Conservation (phyloP, 2,113 vertebrate species). For the Cebidichthys violaceus region DNA sequence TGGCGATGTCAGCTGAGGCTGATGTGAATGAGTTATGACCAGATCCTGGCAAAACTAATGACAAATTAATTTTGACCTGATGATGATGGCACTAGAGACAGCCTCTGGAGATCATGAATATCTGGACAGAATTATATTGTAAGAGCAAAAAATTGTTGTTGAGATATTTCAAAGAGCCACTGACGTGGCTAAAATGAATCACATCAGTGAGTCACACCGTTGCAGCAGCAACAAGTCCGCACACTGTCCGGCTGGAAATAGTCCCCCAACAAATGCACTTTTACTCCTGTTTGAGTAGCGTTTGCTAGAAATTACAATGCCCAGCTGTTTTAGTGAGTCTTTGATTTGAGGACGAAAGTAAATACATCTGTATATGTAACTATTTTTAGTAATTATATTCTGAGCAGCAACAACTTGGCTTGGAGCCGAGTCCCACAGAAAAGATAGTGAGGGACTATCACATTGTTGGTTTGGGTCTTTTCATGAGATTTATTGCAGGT, state of each 20-base stretch:
- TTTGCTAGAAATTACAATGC: no score
- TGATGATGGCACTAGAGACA: no score
- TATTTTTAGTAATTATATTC: no score
- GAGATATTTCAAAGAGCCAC: neutral
- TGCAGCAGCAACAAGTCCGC: no score
- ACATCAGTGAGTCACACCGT: no score
- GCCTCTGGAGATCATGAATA: neutral
- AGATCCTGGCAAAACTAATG: neutral
- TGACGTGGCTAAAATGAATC: no score
- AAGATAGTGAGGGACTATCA: neutral
- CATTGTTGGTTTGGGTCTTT: neutral
- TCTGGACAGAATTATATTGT: neutral
- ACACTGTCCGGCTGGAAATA: no score
- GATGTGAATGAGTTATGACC: neutral
- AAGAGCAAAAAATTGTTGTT: neutral
- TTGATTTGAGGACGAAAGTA: no score
- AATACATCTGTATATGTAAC: no score
- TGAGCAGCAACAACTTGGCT: neutral
- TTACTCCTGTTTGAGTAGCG: no score
- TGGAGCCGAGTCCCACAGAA: neutral
- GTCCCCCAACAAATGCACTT: no score
- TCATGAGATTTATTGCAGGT: neutral
- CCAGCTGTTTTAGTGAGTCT: no score
- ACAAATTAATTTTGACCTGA: neutral
- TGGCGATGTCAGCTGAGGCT: neutral